Conservation (phyloP, 2,113 vertebrate genomes). For the Alligator sinensis region DNA sequence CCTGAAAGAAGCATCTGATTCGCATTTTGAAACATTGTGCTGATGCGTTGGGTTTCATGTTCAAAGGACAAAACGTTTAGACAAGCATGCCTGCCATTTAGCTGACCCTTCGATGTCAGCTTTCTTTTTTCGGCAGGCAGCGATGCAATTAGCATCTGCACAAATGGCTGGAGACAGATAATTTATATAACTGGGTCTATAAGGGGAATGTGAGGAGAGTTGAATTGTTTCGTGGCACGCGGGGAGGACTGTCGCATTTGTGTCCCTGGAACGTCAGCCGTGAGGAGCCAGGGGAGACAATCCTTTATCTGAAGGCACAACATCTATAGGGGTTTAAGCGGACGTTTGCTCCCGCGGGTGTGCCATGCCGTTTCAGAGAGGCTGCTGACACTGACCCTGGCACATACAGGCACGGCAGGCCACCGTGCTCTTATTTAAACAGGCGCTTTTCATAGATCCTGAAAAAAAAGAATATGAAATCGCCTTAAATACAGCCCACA, state of each 20-base stretch:
- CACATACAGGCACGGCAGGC: background rate
- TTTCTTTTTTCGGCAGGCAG: background rate
- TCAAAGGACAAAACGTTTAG: background rate
- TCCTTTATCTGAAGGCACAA: background rate
- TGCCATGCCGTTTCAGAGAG: background rate
- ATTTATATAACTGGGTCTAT: background rate
- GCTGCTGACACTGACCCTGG: background rate
- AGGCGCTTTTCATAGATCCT: background rate
- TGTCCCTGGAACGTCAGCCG: background rate
- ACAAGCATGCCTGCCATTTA: background rate
- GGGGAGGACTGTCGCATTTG: background rate
- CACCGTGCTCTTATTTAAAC: background rate
- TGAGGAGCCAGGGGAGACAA: background rate
- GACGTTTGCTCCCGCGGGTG: background rate
- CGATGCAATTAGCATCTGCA: background rate
- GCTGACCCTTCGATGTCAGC: background rate
- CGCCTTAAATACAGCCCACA: background rate
- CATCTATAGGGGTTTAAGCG: background rate
- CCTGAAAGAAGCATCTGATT: background rate
- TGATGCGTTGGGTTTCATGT: background rate
- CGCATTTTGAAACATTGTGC: conserved; percentile 28
- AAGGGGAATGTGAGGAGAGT: background rate
- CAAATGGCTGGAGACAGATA: background rate
- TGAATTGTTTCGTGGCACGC: background rate
- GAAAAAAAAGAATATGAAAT: background rate